phyloP scores from a whole-genome alignment of 2,113 vertebrate species.

The Tauraco erythrolophus region DNA sequence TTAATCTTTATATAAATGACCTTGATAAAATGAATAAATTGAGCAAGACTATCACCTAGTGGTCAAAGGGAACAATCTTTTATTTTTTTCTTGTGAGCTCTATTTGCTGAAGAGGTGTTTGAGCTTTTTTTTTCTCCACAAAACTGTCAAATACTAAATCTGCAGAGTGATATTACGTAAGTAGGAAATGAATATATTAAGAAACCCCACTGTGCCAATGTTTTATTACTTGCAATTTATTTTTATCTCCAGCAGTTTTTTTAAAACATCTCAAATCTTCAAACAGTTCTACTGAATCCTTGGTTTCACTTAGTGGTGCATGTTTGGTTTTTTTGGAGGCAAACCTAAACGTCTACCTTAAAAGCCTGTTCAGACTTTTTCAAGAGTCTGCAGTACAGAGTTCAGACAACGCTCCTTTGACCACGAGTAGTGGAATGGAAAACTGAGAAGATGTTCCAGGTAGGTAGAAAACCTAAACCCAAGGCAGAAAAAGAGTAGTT shows the following conservation, averaged over 20 bases:
- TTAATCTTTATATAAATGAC: conserved; percentile 74
- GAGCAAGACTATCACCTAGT: conserved; percentile 73
- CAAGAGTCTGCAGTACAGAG: background rate
- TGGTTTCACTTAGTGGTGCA: background rate
- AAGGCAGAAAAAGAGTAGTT: background rate
- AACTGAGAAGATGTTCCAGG: background rate
- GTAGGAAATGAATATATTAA: background rate
- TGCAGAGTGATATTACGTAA: background rate
- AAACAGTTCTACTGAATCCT: background rate
- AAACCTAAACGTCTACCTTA: background rate
- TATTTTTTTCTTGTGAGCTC: background rate
- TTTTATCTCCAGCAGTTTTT: background rate
- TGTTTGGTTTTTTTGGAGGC: background rate
- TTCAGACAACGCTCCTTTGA: background rate
- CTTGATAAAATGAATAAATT: conserved; percentile 66
- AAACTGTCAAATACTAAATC: background rate
- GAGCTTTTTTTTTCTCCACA: background rate
- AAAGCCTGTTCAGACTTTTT: background rate
- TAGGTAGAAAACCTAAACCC: background rate
- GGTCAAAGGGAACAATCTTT: conserved; percentile 15
- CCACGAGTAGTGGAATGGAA: background rate
- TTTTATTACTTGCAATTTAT: background rate
- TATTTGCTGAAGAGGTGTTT: background rate
- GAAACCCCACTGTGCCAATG: background rate
- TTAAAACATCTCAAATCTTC: background rate